A percentile compares a stretch with the other conserved stretches of the same genome.
Conservation (phyloP, 1,140 invertebrate species). For the Globodera rostochiensis region DNA sequence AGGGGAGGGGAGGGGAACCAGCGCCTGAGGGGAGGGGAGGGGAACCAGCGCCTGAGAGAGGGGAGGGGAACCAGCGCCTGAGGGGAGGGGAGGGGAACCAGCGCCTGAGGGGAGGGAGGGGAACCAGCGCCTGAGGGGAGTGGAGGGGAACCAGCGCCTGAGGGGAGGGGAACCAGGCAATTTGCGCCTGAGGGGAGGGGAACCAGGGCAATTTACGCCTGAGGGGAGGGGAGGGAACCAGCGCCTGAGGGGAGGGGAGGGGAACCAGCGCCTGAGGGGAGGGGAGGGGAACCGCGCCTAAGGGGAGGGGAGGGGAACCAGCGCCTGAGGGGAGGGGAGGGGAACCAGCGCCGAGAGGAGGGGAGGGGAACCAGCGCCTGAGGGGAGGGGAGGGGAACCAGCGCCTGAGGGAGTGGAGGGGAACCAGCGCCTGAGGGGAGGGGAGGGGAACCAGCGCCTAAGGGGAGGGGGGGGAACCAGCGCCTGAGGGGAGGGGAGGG, state of each 20-base stretch:
- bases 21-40: constrained; percentile 23
- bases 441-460: too few relatives aligned
- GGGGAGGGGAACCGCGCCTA: constrained; percentile 56
- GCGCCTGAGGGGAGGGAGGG: constrained; percentile 26
- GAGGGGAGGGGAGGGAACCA: too few relatives aligned
- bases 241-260: too few relatives aligned
- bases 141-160: constrained; percentile 28
- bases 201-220: too few relatives aligned
- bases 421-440: constrained; percentile 22
- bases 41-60: too few relatives aligned
- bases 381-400: too few relatives aligned
- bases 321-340: too few relatives aligned
- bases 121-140: too few relatives aligned
- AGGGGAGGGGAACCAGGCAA: constrained; percentile 44
- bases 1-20: constrained; percentile 45
- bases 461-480: too few relatives aligned
- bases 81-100: constrained; percentile 49
- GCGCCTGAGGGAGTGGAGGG: too few relatives aligned
- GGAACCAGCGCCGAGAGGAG: neutral
- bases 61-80: constrained; percentile 19
- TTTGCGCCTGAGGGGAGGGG: constrained; percentile 39
- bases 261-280: constrained; percentile 22
- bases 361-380: constrained; percentile 50
- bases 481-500: constrained; percentile 25
- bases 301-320: too few relatives aligned